Evolutionary conservation across 2,888 invertebrate genomes (phyloP), one percentile per base, ranked within the genome.

Genomic region (Caenorhabditis macrosperma): DNA sequence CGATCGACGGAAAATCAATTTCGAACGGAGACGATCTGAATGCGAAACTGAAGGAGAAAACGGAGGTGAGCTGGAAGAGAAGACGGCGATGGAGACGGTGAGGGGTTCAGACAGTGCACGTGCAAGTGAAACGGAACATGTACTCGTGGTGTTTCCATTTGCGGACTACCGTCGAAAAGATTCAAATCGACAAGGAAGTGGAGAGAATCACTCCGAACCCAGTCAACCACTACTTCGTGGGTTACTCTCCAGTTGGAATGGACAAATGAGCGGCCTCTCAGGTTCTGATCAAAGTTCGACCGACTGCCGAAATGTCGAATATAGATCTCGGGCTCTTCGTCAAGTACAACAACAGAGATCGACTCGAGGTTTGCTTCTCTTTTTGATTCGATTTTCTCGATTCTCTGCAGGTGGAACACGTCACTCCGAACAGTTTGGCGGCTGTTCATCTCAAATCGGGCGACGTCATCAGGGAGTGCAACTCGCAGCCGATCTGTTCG

Each of bases 161-260:
- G 10, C 80, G 82, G 12, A 83, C 86, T 3, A 86, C 85, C 9
- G 79, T 86, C 7, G 85, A 85, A 57, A 72, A 81, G 48, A 80
- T 85, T 41, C 82, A 84, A 30, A 78, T 85, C 44, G 86, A 86
- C 59, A 75, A 74, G 48, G 86, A 86, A 20, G 77, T 74, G n/a
- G 79, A 82, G 44, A 82, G 78, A 41, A 72, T 82, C 41, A 86
- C 83, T 28, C 75, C 83, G 9, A 76, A 83, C n/a, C 84, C 86
- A 0, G 83, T 86, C 30, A 82, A 85, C 46, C 69, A 82, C 64
- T 85, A 82, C 35, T 82, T 72, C 33, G 81, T 83, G 30, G 2
- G 69, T 52, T 35, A 24, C 15, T 3, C 10, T 12, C 2, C n/a
- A 50, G 38, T n/a, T n/a, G n/a, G n/a, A n/a, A n/a, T n/a, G n/a